Evolutionary conservation across 2,888 invertebrate genomes (phyloP), one percentile per base, ranked within the genome.

Genomic region (Lasioglossum zephyrum): DNA sequence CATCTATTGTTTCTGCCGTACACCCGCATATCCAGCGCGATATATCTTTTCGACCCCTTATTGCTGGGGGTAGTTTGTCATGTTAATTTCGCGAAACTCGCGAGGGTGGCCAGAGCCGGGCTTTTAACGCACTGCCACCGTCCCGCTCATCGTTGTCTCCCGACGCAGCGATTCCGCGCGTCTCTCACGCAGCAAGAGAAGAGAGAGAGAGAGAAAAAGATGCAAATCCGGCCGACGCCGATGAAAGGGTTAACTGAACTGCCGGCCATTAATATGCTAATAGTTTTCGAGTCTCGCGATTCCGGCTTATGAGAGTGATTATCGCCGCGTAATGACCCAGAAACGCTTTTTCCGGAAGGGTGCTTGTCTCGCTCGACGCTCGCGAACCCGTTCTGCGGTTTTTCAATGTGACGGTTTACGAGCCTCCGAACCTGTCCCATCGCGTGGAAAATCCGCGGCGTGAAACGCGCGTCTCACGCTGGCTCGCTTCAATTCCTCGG

Each of bases 211-310:
- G 82, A 87, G 89, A 63, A 6, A 85, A 93, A 93, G 93, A 95
- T 95, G 95, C 95, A 95, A 95, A 95, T 95, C 94, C 94, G 94
- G 91, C 93, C 92, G 91, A 92, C 93, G 93, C 93, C 94, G 94
- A 95, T 95, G 95, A 95, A 95, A 95, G 95, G 95, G 95, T 95
- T 95, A 95, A 95, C 94, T 94, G 92, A 92, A 94, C 95, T 94
- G 94, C 94, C 95, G 93, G 92, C 94, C 94, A 95, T 95, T 95
- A 95, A 95, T 95, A 95, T 95, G 95, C 95, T 95, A 95, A 95
- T 95, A 95, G 95, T 94, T 95, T 94, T 94, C 92, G 94, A 94
- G 94, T 94, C 95, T 95, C 93, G 93, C 93, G 94, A 94, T 94
- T 94, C 94, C 92, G 92, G 93, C 94, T 94, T 94, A 93, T 93